Base-by-base conservation (phyloP, 2,888 invertebrate species). In the Heliconius aoede region DNA sequence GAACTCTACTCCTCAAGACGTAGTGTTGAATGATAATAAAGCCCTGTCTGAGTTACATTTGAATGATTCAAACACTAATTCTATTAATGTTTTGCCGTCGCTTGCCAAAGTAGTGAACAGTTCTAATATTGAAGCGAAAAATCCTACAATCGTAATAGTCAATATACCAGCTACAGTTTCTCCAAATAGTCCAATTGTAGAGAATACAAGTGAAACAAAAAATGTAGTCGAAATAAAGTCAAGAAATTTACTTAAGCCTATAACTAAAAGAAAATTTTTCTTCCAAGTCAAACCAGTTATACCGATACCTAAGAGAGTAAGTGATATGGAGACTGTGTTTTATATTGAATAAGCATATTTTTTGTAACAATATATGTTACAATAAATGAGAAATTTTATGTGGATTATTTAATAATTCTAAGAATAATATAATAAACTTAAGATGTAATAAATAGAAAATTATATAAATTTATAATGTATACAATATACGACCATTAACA, bases 201-300 rank as follows among this genome's bases (percentile, higher is more conserved):
- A 32, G 24, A 58, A 15, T 21, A 46, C 21, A 62, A 13, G 7
- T 32, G 40, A 61, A 26, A 40, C 11, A n/a, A 69, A 69, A 55
- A 69, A 61, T 21, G 32, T n/a, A 0, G 21, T 21, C 26, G 24
- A 61, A n/a, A 40, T 18, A 8, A 60, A 40, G 2, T 58, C 64
- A 15, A 69, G 51, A 75, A 62, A 75, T 30, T n/a, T 73, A n/a
- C 51, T 81, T 40, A 78, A 76, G 40, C 71, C 74, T 30, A 26
- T 80, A 24, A 80, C 69, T 18, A 78, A 78, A 69, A 76, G 51
- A 24, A 78, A 76, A 72, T 80, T 80, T 68, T 78, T 78, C 76
- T 72, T 77, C 68, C 80, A 80, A 78, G 77, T 74, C 18, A 60
- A 73, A 71, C 80, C 80, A 62, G 77, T 80, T 13, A 26, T 73